Evolutionary conservation across 2,888 invertebrate genomes (phyloP), one percentile per base, ranked within the genome.

Genomic region (Acanthopleura granulata): DNA sequence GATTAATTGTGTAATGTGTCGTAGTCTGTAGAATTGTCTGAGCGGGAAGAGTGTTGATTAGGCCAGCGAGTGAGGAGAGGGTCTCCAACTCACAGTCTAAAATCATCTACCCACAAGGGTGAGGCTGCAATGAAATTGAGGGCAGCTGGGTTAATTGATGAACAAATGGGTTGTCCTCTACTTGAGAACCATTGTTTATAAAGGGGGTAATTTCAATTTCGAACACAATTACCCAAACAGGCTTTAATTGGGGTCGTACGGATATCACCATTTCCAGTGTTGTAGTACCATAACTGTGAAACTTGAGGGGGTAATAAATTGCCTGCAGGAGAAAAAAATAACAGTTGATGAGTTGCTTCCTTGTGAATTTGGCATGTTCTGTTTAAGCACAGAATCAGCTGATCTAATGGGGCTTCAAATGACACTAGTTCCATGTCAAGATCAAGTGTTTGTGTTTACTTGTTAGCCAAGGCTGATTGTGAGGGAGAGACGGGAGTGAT

Each of bases 201-300:
- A 27, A 27, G 66, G 66, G 25, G 66, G 66, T 66, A 66, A 66
- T 66, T 66, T 66, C 66, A 66, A 66, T 66, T 66, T 66, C 66
- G 25, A 66, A 27, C 66, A 66, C 66, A 66, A 66, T 66, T 27
- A 66, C 66, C 29, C 22, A 66, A 22, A 66, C 25, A 27, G 29
- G 66, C 66, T 66, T 66, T 66, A 66, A 66, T 66, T 66, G 66
- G 29, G 66, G 66, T 15, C 29, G 12, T 57, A n/a, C 6, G 3
- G 22, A 22, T n/a, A 22, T 57, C 22, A 12, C 22, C 22, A 4
- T 22, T n/a, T n/a, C 18, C 18, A 57, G 22, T 57, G 6, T 22
- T 57, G n/a, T 22, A 57, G n/a, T 57, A 57, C 57, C 22, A 57
- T 57, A 57, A 57, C 57, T 57, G n/a, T 57, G 18, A 57, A 57